Percentiles rank a stretch among this genome's conserved stretches.
These are phyloP conservation scores for Ceratothoa steindachneri DNA, from an alignment of 2,888 invertebrate species.

Conservation along the genomic window DNA sequence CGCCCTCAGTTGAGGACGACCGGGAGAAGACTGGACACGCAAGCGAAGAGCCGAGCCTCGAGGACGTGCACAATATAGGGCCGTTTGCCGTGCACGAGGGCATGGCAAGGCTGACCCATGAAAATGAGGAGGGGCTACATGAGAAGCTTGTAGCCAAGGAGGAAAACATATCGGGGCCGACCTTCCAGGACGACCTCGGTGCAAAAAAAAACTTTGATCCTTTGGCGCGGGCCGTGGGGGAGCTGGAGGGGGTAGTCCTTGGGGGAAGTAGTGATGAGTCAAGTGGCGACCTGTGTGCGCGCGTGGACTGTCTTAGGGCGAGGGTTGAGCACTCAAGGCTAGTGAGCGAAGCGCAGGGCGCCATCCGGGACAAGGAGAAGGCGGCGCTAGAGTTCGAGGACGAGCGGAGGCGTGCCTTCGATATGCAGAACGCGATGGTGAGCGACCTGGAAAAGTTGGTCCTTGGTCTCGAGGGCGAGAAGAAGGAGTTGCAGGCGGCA, in stretches of 20 bases:
- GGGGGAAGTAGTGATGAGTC: conserved; percentile 30
- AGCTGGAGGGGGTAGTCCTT: conserved; percentile 41
- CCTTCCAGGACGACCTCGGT: conserved; percentile 21
- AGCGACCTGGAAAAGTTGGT: conserved; percentile 41
- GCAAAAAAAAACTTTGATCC: conserved; percentile 48
- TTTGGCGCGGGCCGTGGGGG: too few species aligned
- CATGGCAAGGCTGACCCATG: too few species aligned
- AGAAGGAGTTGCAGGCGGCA: conserved; percentile 18
- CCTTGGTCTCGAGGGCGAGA: conserved; percentile 33
- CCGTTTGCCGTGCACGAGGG: too few species aligned
- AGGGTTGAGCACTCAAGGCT: background rate
- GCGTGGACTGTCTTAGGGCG: background rate
- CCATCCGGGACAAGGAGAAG: background rate
- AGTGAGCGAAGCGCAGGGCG: background rate
- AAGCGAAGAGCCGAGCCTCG: too few species aligned
- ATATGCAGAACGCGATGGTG: conserved; percentile 43
- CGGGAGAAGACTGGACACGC: too few species aligned
- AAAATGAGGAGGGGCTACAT: too few species aligned
- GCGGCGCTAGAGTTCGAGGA: conserved; percentile 49
- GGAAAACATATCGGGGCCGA: too few species aligned
- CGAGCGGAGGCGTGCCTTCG: conserved; percentile 33
- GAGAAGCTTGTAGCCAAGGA: too few species aligned
- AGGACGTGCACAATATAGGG: too few species aligned
- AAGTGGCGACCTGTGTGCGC: conserved; percentile 10
- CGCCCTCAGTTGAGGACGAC: too few species aligned